Base-by-base conservation (phyloP, 2,113 vertebrate species). In the Chelonoidis abingdonii region DNA sequence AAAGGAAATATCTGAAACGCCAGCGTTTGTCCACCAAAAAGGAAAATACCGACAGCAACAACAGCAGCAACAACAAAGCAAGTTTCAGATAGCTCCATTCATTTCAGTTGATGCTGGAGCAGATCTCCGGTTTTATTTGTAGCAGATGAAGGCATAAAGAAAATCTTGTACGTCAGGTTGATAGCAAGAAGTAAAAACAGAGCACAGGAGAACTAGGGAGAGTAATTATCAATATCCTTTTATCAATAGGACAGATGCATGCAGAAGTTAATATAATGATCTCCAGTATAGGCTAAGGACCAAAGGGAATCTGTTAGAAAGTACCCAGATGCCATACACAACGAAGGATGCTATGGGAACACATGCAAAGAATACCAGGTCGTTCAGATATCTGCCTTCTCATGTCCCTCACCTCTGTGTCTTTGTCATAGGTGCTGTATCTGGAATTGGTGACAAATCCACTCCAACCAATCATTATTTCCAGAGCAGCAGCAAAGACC, bases 1-100 rank as follows among this genome's bases (percentile, higher is more conserved):
- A 94, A 93, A 7, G 35, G 41, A 94, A 92, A 62, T n/a, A 84
- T 89, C 38, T 56, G 19, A 80, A 93, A 78, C 69, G 84, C 54
- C 29, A 85, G 53, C 49, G 19, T 88, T 90, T 86, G 53, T 75
- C 84, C 86, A 90, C 83, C 76, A 59, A 41, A 90, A 62, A 87
- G 85, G 72, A 83, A 54, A 65, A 83, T 59, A 93, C 50, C 89
- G 87, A n/a, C 24, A 5, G 76, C 79, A 5, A 9, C 92, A 79
- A 87, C 19, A n/a, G 8, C 47, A n/a, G 8, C 47, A 44, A 29
- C 22, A 75, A 75, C 90, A 84, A 31, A 17, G 89, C 80, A 49
- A 2, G 0, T 84, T 90, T 94, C 86, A 78, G 90, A 92, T 84
- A 97, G 50, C 50, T 1, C 47, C 81, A 84, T 35, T 31, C 47